Evolutionary conservation across 2,113 vertebrate genomes (phyloP), one percentile per base, ranked within the genome.

Genomic region (Podocnemis expansa): DNA sequence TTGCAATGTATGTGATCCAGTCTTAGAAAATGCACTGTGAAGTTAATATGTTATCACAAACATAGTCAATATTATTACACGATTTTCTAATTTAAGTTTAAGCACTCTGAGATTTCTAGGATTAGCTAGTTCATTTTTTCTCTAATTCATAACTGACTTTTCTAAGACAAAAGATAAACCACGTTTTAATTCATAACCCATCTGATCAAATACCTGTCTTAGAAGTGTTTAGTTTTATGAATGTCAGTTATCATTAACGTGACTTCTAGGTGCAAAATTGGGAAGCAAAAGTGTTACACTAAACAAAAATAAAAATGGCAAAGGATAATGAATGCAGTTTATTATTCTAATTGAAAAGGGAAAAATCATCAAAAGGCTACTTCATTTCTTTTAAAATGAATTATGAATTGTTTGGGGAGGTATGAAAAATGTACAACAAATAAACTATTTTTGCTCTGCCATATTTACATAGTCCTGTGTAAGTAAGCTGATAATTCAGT

Each of bases 231-330:
- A 45, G 11, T 76, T 76, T 76, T 76, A 45, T 76, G 7, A 11
- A 75, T 75, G 24, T 76, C 73, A 29, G 5, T 76, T 43, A 76
- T 76, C 22, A 45, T 12, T 76, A 45, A 13, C 41, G 29, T 76
- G 22, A 25, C 38, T 76, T 27, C 73, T 27, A 76, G 41, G 2
- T 91, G 38, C 19, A 4, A 0, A 0, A 2, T 19, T 25, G 3
- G 16, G 7, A 1, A 4, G 4, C 3, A 5, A 6, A 4, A 27
- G 67, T 5, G 16, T 85, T 80, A 75, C 1, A 0, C 3, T 73
- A 5, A 19, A 76, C 82, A 91, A 56, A 43, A 1, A 6, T 3
- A 5, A 38, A 67, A 67, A 10, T 22, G 9, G 63, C 34, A 38
- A 85, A 10, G 55, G 4, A 45, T 63, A 70, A 2, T 17, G 87